A percentile compares a stretch with the other conserved stretches of the same genome.
These are phyloP conservation scores for Notocelia uddmanniana DNA, from an alignment of 2,888 invertebrate species.

Conservation along the genomic window DNA sequence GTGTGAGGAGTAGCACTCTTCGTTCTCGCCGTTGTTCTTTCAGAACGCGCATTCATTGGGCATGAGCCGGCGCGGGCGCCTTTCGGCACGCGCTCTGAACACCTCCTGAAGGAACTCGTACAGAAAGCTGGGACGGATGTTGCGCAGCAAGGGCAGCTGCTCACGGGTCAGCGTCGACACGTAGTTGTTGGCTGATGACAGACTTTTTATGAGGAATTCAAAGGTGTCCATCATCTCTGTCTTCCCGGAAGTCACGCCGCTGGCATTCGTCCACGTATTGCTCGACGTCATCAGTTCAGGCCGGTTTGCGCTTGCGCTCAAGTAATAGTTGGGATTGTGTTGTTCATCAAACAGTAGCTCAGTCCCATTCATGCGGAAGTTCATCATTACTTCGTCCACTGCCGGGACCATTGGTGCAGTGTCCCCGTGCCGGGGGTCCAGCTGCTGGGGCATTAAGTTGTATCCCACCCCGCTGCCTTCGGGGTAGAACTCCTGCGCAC, in stretches of 20 bases:
- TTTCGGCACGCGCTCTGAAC: slow-evolving; percentile 72
- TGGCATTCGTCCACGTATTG: slow-evolving; percentile 61
- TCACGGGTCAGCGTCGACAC: slow-evolving; percentile 78
- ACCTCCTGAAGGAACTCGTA: slow-evolving; percentile 77
- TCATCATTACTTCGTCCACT: slow-evolving; percentile 79
- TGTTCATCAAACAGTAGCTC: slow-evolving; percentile 73
- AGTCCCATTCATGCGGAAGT: slow-evolving; percentile 78
- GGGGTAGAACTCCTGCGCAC: slow-evolving; percentile 61
- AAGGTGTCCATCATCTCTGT: slow-evolving; percentile 72
- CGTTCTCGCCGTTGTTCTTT: slow-evolving; percentile 90
- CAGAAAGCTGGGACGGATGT: slow-evolving; percentile 73
- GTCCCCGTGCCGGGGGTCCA: slow-evolving; percentile 70
- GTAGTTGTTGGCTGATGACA: slow-evolving; percentile 77
- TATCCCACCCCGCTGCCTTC: slow-evolving; percentile 61
- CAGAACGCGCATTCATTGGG: slow-evolving; percentile 90
- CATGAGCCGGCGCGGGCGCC: slow-evolving; percentile 71
- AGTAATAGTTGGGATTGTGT: slow-evolving; percentile 59
- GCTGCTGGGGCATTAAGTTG: slow-evolving; percentile 61
- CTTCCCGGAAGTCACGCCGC: slow-evolving; percentile 55
- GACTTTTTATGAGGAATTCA: slow-evolving; percentile 78
- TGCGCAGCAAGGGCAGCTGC: slow-evolving; percentile 71
- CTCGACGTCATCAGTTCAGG: slow-evolving; percentile 57
- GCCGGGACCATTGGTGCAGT: slow-evolving; percentile 67
- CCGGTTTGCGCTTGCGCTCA: slow-evolving; percentile 57
- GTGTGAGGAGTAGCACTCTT: slow-evolving; percentile 88